Conservation (phyloP, 2,888 invertebrate genomes). For the Troilus luridus region DNA sequence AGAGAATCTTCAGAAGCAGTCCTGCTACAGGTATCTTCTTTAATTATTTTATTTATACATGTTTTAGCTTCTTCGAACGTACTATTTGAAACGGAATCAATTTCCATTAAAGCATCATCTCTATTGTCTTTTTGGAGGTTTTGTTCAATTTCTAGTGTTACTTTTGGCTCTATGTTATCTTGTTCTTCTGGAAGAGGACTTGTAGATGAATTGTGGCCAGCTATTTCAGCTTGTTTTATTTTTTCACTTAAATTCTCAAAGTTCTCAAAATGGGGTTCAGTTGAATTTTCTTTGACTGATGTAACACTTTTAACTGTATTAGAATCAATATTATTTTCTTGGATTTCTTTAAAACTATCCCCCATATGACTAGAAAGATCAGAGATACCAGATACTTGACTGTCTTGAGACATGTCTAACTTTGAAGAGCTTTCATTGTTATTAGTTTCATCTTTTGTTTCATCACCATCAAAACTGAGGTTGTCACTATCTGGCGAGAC, state of each 20-base stretch:
- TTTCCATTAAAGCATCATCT: neutral
- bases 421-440: constrained; percentile 68
- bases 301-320: constrained; percentile 35
- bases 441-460: constrained; percentile 71
- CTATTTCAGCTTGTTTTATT: constrained; percentile 61
- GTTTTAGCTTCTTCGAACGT: constrained; percentile 55
- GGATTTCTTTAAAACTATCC: constrained; percentile 68
- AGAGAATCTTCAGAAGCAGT: constrained; percentile 52
- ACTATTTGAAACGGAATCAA: constrained; percentile 23
- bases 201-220: neutral
- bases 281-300: neutral
- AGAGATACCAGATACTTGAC: constrained; percentile 74
- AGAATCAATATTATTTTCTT: constrained; percentile 3
- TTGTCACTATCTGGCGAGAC: constrained; percentile 84
- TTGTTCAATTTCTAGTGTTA: neutral
- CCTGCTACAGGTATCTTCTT: constrained; percentile 66
- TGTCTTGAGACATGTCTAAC: constrained; percentile 68
- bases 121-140: neutral
- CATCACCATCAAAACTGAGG: constrained; percentile 67
- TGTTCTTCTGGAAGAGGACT: neutral
- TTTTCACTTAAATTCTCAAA: constrained; percentile 63
- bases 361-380: constrained; percentile 71
- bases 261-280: constrained; percentile 61
- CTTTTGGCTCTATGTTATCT: constrained; percentile 9
- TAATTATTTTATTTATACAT: constrained; percentile 16